Evolutionary conservation across 2,797 vertebrate genomes (phyloP).

Genomic region (Eospalax fontanierii): DNA sequence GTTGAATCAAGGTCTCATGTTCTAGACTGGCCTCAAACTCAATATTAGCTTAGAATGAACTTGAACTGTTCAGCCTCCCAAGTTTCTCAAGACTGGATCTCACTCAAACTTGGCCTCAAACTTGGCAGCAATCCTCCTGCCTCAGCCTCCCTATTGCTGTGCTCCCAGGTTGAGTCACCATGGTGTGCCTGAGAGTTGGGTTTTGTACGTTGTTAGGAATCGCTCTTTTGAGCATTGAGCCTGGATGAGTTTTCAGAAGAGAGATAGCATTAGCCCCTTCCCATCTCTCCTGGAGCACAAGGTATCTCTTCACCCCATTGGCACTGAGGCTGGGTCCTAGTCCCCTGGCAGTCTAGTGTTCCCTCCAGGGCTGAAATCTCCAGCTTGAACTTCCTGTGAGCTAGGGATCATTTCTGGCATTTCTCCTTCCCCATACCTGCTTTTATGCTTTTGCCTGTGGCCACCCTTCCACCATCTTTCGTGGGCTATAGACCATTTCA

Average conservation of each 20-base stretch:
- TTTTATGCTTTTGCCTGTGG: neutral
- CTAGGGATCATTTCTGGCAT: neutral
- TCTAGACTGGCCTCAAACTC: too few species aligned
- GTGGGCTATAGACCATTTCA: neutral
- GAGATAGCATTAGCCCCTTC: neutral
- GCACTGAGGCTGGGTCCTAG: neutral
- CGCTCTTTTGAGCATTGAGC: neutral
- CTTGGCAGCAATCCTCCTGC: too few species aligned
- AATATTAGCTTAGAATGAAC: too few species aligned
- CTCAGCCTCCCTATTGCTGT: too few species aligned
- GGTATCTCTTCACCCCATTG: neutral
- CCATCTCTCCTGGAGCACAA: neutral
- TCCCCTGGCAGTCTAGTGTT: neutral
- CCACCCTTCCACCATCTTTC: neutral
- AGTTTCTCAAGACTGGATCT: too few species aligned
- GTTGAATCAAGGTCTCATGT: too few species aligned
- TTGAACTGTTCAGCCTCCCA: too few species aligned
- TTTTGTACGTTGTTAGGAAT: neutral
- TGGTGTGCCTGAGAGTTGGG: too few species aligned
- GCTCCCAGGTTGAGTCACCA: too few species aligned
- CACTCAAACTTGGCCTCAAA: too few species aligned
- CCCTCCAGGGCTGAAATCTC: neutral
- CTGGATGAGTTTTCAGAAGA: neutral
- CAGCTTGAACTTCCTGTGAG: neutral
- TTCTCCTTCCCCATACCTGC: neutral